Conservation (phyloP, 2,888 invertebrate species). For the Halocaridina rubra region DNA sequence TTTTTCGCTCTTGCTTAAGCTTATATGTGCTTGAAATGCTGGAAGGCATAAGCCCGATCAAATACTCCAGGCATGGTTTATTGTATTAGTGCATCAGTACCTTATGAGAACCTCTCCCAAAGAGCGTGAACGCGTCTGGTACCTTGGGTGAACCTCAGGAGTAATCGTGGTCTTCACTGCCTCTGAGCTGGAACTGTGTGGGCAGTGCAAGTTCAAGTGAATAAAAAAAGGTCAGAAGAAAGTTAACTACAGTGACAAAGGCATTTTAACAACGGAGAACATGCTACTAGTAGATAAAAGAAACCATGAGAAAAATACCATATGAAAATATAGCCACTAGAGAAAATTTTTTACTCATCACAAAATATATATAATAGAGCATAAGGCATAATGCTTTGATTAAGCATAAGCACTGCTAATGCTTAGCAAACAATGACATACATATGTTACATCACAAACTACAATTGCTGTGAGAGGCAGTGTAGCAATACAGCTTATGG, state of each 20-base stretch:
- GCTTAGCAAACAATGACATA: too few species aligned
- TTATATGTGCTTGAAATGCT: conserved; percentile 30
- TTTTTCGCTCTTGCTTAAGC: conserved; percentile 20
- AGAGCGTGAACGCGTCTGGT: conserved; percentile 55
- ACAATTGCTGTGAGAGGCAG: too few species aligned
- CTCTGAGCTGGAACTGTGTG: conserved; percentile 59
- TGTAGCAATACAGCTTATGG: too few species aligned
- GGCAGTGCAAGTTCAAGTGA: conserved; percentile 57
- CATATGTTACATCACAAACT: too few species aligned
- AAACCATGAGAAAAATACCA: not conserved
- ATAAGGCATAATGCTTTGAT: not conserved
- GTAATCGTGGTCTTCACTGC: conserved; percentile 45
- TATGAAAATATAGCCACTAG: not conserved
- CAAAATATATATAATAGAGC: not conserved
- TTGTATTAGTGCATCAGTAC: conserved; percentile 54
- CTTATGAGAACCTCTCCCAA: conserved; percentile 55
- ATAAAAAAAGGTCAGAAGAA: conserved; percentile 15
- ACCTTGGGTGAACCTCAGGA: conserved; percentile 56
- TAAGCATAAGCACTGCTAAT: not conserved
- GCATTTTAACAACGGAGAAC: not conserved
- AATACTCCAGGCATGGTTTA: conserved; percentile 53
- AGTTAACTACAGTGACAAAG: conserved; percentile 13
- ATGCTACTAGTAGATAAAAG: conserved; percentile 19
- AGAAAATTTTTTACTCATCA: not conserved
- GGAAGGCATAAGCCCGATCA: conserved; percentile 52